These are phyloP conservation scores for Microcaecilia unicolor DNA, from an alignment of 2,797 vertebrate species.

Conservation along the genomic window DNA sequence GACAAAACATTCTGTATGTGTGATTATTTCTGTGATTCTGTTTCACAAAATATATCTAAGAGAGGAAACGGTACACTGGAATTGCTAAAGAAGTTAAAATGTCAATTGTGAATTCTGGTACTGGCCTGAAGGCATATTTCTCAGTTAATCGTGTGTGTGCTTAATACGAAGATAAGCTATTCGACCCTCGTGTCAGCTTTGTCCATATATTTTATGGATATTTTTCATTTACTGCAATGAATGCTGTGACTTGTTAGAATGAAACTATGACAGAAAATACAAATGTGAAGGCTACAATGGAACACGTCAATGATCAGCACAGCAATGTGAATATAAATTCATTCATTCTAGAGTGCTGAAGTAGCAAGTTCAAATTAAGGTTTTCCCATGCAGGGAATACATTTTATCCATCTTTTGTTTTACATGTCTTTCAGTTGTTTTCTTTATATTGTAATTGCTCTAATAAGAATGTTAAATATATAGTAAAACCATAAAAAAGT, in stretches of 20 bases:
- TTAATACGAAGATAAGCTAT: constrained; percentile 1
- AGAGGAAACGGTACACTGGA: too few relatives aligned
- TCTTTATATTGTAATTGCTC: too few relatives aligned
- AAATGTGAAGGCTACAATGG: neutral
- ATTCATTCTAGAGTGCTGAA: too few relatives aligned
- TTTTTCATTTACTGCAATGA: neutral
- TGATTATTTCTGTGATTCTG: too few relatives aligned
- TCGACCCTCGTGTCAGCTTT: neutral
- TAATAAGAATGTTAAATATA: too few relatives aligned
- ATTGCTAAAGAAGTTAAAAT: constrained; percentile 1
- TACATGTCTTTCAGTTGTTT: too few relatives aligned
- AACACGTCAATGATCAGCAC: neutral
- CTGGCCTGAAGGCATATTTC: neutral
- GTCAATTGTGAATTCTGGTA: constrained; percentile 3
- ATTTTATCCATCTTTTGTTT: too few relatives aligned
- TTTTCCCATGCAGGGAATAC: too few relatives aligned
- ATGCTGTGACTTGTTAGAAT: too few relatives aligned
- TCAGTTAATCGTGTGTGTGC: neutral
- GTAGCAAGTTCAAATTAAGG: too few relatives aligned
- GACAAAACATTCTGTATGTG: too few relatives aligned
- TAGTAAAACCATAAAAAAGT: too few relatives aligned
- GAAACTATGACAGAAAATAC: constrained; percentile 4
- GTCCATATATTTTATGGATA: constrained; percentile 8
- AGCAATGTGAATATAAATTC: neutral
- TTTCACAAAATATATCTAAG: constrained; percentile 7